Percentiles rank a stretch among this genome's conserved stretches.
Evolutionary conservation across 1,140 invertebrate species (phyloP).

Genomic region (Polypedilum vanderplanki): DNA sequence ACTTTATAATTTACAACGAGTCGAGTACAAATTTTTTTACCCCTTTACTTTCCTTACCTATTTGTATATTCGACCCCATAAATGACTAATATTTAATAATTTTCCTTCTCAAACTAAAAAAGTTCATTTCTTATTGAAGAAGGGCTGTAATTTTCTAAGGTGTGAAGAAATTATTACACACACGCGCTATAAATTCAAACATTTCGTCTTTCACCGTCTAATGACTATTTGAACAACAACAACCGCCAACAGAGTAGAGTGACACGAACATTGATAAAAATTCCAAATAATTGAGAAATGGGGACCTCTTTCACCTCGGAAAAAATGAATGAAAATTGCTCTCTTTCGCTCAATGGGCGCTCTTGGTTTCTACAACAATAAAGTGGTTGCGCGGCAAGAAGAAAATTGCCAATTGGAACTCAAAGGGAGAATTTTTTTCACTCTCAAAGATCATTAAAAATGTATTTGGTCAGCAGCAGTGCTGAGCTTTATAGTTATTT

Average conservation of each 20-base stretch:
- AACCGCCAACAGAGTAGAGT: not conserved
- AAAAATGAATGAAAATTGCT: not conserved
- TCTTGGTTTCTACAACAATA: too few relatives aligned
- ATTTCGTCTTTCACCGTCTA: too few relatives aligned
- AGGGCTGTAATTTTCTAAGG: conserved; percentile 19
- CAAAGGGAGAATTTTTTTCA: not conserved
- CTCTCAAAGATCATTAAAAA: conserved; percentile 8
- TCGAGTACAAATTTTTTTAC: not conserved
- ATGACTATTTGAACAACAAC: not conserved
- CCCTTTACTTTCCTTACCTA: not conserved
- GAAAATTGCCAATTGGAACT: too few relatives aligned
- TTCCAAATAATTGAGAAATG: not conserved
- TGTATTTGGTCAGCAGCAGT: conserved; percentile 16
- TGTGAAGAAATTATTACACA: conserved; percentile 21
- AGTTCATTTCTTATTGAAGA: conserved; percentile 1
- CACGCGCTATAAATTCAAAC: conserved; percentile 3
- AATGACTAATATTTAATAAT: not conserved
- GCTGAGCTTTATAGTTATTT: conserved; percentile 18
- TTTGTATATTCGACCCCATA: not conserved
- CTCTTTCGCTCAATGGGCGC: not conserved
- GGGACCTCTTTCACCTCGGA: not conserved
- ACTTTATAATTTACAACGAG: not conserved
- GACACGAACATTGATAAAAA: too few relatives aligned
- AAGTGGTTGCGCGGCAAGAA: too few relatives aligned
- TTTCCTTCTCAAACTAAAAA: not conserved